Base-by-base conservation (phyloP, 2,888 invertebrate genomes). In the Pomacea canaliculata region DNA sequence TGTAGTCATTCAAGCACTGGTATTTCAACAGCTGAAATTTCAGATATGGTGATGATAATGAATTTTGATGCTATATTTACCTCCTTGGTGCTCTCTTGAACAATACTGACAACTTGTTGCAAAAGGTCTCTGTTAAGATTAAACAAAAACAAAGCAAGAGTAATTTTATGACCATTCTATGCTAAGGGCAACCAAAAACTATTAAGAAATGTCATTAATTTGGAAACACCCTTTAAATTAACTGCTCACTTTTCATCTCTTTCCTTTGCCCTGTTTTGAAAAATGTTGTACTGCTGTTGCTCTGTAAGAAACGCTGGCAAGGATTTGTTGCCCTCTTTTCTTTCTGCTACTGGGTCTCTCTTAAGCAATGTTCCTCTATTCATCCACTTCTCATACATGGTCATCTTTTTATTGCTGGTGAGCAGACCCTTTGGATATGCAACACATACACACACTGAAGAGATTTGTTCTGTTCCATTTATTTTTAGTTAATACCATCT, bases 51-150 rank as follows among this genome's bases (percentile, higher is more conserved):
- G 19, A 23, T 10, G 46, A 37, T 19, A 65, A 19, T 19, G n/a
- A 9, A n/a, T 16, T 16, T 37, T 16, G 16, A 49, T 27, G 37
- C 48, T 27, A 23, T 76, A 23, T 76, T 75, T 78, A 86, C 87
- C 83, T 86, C 86, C 79, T 83, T 85, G 72, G 83, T 81, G 76
- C 83, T 85, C 48, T 87, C 86, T 77, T 82, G 83, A 19, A 87
- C 83, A 66, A 84, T 80, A 63, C 77, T 81, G 23, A 85, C 83
- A 71, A 87, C 80, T 73, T 84, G 81, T 65, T 82, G 83, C 27
- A 87, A 71, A 63, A 85, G 76, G 62, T 85, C 84, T 76, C 86
- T 87, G 81, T n/a, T 82, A 83, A 71, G 60, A 49, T 74, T 37
- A 37, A 76, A 59, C 23, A 23, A 23, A 23, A 23, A 23, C 23